These are phyloP conservation scores for Spilosoma lubricipeda DNA, from an alignment of 2,888 invertebrate species.

Conservation along the genomic window DNA sequence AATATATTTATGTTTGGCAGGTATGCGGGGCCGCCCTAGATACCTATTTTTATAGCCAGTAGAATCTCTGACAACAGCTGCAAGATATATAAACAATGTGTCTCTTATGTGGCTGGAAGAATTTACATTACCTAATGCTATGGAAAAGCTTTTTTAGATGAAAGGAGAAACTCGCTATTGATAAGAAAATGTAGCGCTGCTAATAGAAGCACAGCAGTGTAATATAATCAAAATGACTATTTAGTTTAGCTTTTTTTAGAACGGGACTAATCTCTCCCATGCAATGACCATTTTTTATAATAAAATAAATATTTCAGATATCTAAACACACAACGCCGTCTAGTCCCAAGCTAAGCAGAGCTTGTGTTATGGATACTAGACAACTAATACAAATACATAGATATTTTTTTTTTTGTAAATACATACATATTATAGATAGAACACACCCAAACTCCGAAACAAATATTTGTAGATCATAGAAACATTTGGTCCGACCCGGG, in stretches of 20 bases:
- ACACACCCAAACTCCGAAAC: too few relatives aligned
- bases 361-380: too few relatives aligned
- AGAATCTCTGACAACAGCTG: slow-evolving; percentile 29
- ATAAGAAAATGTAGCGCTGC: neutral
- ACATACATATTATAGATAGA: too few relatives aligned
- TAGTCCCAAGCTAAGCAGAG: too few relatives aligned
- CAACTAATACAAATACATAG: too few relatives aligned
- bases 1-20: slow-evolving; percentile 32
- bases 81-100: slow-evolving; percentile 20
- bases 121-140: neutral
- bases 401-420: too few relatives aligned
- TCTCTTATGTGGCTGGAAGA: slow-evolving; percentile 14
- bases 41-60: slow-evolving; percentile 38
- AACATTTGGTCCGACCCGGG: too few relatives aligned
- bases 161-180: neutral
- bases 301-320: too few relatives aligned
- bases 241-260: neutral
- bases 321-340: too few relatives aligned
- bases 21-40: slow-evolving; percentile 30
- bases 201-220: neutral
- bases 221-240: neutral
- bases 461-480: too few relatives aligned
- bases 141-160: neutral
- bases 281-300: too few relatives aligned
- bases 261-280: too few relatives aligned